Base-by-base conservation (phyloP, 2,888 invertebrate genomes). In the Exephanes ischioxanthus region DNA sequence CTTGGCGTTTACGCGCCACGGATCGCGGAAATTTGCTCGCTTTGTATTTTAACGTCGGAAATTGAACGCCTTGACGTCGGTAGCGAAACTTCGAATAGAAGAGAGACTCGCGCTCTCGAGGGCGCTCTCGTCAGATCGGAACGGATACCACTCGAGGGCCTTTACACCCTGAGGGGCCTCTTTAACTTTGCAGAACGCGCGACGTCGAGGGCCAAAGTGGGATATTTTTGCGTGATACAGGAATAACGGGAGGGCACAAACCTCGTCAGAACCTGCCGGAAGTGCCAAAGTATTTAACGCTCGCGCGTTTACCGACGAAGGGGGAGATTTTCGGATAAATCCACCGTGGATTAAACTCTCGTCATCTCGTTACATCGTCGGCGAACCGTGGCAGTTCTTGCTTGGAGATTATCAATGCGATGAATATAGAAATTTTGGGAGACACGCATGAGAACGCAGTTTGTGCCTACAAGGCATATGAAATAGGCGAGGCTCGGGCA, bases 211-310 rank as follows among this genome's bases (percentile, higher is more conserved):
- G 16, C 45, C 0, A 45, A 45, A 14, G 45, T 2, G 14, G 45
- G 3, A 58, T 55, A 73, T 41, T 73, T 58, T 19, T 30, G 48
- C 45, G 30, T 30, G 48, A 9, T 45, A 16, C 45, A 48, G 61
- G 63, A 63, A 45, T 48, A 45, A 30, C 61, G 37, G 45, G 6
- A 53, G 19, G 4, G 53, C 7, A 19, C 19, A 53, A 53, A 53
- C 81, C 19, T 53, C 77, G 53, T 70, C 55, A 14, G 26, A 14
- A 11, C 4, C 58, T 83, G 78, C 51, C 83, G 80, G 63, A 84
- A 86, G 80, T 87, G 87, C 70, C 77, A 84, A 86, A 87, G 85
- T 87, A 87, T 80, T 83, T 83, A 85, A 85, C 68, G 73, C 63
- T 82, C 53, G 41, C 33, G 30, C 55, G 83, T 58, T 58, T 26